Base-by-base conservation (phyloP, 2,113 vertebrate species). In the Macrotus californicus region DNA sequence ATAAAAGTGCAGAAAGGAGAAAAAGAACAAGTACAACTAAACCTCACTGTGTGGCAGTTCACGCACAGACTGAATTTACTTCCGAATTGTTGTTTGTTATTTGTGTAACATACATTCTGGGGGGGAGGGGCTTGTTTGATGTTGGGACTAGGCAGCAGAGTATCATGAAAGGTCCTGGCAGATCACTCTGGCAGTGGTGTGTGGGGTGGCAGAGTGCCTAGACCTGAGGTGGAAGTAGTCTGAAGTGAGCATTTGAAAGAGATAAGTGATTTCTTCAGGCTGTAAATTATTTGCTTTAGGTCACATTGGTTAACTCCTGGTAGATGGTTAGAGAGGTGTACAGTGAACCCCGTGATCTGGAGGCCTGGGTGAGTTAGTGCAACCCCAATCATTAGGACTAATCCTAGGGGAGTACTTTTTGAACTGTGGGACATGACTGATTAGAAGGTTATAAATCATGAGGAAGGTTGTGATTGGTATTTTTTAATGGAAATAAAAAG, bases 401-500 rank as follows among this genome's bases (percentile, higher is more conserved):
- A 89, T 54, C 83, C 13, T 89, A 73, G 21, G 21, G 48, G 29
- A 39, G 4, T 52, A 1, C n/a, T 94, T 86, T 95, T 89, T 13
- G 92, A 82, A 73, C 29, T 31, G 19, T 34, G 29, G 18, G 39
- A 22, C 34, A 82, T 82, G 56, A 64, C 19, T 46, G 22, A 54
- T 43, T 54, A 61, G 6, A 87, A 18, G 29, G 26, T 43, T 86
- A 73, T 73, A 87, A 66, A 54, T 87, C 52, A 87, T 89, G 15
- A 75, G 7, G n/a, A 67, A 91, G 26, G 6, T 72, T 83, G 18
- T 46, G 16, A 64, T 39, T 81, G 16, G 0, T 61, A n/a, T 94
- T 82, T 21, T 82, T 96, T 48, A 86, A 88, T 41, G 54, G 31
- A 96, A 89, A 85, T 91, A 41, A n/a, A 92, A 77, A 93, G 19